A percentile compares a stretch with the other conserved stretches of the same genome.
phyloP scores from a whole-genome alignment of 2,113 vertebrate species.

The Hyperopisus bebe region DNA sequence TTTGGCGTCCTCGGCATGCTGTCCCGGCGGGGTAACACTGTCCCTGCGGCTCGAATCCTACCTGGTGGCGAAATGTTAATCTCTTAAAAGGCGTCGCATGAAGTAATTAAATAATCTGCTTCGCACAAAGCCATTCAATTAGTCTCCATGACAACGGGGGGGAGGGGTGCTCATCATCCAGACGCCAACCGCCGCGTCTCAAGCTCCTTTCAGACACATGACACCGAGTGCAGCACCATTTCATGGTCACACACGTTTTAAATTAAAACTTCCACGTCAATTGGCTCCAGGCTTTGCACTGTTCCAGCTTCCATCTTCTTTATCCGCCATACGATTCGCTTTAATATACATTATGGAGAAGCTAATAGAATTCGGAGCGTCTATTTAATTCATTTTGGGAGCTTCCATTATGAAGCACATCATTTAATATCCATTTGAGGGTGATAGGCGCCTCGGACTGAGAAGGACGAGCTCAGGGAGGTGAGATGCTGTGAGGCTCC shows the following conservation, averaged over 20 bases:
- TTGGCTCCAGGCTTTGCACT: neutral
- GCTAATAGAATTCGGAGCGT: slow-evolving; percentile 19
- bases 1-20: neutral
- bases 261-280: slow-evolving; percentile 24
- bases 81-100: slow-evolving; percentile 25
- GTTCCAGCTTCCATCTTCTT: neutral
- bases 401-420: slow-evolving; percentile 21
- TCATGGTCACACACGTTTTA: slow-evolving; percentile 17
- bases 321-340: slow-evolving; percentile 15
- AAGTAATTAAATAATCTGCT: slow-evolving; percentile 24
- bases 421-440: slow-evolving; percentile 28
- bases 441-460: neutral
- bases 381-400: slow-evolving; percentile 21
- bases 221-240: neutral
- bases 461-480: neutral
- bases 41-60: neutral
- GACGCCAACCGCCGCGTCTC: neutral
- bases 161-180: neutral
- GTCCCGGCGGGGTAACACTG: neutral
- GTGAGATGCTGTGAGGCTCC: neutral
- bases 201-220: neutral
- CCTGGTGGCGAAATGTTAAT: slow-evolving; percentile 19
- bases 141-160: slow-evolving; percentile 28
- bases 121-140: slow-evolving; percentile 16
- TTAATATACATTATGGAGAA: slow-evolving; percentile 31